Base-by-base conservation (phyloP, 2,113 vertebrate genomes). In the Morone saxatilis region DNA sequence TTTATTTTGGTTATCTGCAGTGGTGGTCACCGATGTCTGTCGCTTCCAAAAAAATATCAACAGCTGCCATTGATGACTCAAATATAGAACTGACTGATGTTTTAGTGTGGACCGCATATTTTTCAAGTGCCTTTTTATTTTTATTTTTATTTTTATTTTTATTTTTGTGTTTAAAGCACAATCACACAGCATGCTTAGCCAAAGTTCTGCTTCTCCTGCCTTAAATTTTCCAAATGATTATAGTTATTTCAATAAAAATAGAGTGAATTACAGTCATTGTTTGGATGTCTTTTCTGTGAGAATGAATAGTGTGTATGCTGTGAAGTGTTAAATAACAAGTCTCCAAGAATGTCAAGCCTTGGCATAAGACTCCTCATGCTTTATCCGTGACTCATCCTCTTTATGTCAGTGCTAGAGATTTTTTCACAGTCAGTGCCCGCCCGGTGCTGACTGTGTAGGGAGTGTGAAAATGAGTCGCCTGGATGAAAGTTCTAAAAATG, bases 231-330 rank as follows among this genome's bases (percentile, higher is more conserved):
- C 65, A 76, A 87, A 88, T 83, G n/a, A 90, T 86, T 81, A 63
- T 88, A 68, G 69, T 79, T 86, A 89, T 73, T 90, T 83, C 84
- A 94, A 94, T 94, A 94, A 94, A 94, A 53, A 80, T 84, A 53
- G 65, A 85, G 48, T 61, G 7, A 86, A 88, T 78, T 50, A 63
- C 22, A 60, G 8, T 31, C 7, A 61, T 65, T 53, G 48, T 77
- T 88, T 14, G 1, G 5, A n/a, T 77, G 31, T 74, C 2, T 31
- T 81, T 51, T 45, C 7, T 69, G 41, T 79, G 31, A 19, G 48
- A 48, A 31, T 75, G 45, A 79, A 7, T 19, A 4, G 17, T 36
- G 20, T 67, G 14, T 45, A 19, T 53, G 50, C 16, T 81, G 16
- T 17, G 11, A 47, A 75, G 22, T 71, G 47, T 76, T 47, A 17